Conservation (phyloP, 2,888 invertebrate genomes). For the Campaea margaritaria region DNA sequence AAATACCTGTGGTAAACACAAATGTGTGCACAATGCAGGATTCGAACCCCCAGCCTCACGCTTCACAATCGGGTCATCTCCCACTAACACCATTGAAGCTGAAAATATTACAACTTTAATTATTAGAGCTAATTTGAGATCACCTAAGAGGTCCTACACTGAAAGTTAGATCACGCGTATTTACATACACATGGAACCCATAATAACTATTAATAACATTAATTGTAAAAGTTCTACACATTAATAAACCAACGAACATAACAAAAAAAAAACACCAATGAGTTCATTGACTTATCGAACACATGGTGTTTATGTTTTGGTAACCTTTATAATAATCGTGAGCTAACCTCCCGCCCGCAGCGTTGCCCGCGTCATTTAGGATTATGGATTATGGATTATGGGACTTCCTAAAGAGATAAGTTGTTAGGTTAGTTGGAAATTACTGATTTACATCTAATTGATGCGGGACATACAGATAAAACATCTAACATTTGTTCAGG, state of each 20-base stretch:
- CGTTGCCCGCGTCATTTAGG: neutral
- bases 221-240: neutral
- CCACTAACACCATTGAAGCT: too few species aligned
- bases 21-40: too few species aligned
- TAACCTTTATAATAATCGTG: neutral
- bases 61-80: too few species aligned
- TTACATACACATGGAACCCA: neutral
- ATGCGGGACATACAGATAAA: neutral
- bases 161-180: neutral
- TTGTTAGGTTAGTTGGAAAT: too few species aligned
- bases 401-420: too few species aligned
- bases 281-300: slow-evolving; percentile 1
- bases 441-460: neutral
- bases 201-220: neutral
- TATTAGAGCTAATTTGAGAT: neutral
- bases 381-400: too few species aligned
- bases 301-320: slow-evolving; percentile 4
- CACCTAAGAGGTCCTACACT: neutral
- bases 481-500: too few species aligned
- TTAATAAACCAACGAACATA: slow-evolving; percentile 5
- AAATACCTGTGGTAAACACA: too few species aligned
- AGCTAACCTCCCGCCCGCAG: neutral
- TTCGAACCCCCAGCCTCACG: too few species aligned
- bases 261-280: neutral
- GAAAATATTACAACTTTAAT: too few species aligned